Evolutionary conservation across 2,113 vertebrate genomes (phyloP).

Genomic region (Butorides virescens): DNA sequence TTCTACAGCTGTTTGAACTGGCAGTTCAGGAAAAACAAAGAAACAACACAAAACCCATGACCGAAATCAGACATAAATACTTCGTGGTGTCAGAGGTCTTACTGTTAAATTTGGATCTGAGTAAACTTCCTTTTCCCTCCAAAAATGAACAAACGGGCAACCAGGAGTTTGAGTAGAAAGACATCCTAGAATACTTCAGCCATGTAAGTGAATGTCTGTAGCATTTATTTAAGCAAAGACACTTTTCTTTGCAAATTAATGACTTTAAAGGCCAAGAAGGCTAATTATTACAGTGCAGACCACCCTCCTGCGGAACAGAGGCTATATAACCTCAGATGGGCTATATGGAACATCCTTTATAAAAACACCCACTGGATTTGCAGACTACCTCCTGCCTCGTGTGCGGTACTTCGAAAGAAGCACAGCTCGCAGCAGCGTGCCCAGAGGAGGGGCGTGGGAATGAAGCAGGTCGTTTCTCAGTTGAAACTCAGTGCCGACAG

Average conservation of each 20-base stretch:
- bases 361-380: not conserved
- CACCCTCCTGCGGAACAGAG: not conserved
- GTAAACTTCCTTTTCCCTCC: not conserved
- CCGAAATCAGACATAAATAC: not conserved
- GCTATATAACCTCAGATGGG: not conserved
- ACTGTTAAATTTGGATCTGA: not conserved
- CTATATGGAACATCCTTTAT: not conserved
- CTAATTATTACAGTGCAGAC: not conserved
- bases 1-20: not conserved
- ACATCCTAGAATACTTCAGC: not conserved
- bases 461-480: not conserved
- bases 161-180: not conserved
- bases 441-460: too few relatives aligned
- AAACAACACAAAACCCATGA: not conserved
- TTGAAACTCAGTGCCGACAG: not conserved
- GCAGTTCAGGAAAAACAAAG: not conserved
- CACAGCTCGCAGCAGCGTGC: accelerated
- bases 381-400: not conserved
- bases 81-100: not conserved
- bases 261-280: not conserved
- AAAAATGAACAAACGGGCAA: not conserved
- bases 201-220: not conserved
- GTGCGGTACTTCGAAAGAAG: not conserved
- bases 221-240: not conserved
- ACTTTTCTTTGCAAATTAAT: not conserved